Conservation (phyloP, 2,888 invertebrate species). For the Pammene fasciana region DNA sequence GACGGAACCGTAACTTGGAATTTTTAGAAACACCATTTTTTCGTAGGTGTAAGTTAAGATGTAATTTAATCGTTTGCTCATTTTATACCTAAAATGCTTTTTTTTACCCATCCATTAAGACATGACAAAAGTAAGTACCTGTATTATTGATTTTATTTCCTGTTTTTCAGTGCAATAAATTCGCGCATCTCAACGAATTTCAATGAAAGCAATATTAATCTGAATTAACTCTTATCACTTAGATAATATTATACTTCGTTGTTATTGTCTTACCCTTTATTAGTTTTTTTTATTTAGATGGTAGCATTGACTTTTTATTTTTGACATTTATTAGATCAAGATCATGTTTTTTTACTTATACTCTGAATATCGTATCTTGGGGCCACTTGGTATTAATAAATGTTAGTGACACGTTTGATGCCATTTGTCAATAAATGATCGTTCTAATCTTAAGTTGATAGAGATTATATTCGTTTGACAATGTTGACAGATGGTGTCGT, state of each 20-base stretch:
- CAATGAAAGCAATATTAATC: conserved; percentile 71
- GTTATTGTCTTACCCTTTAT: conserved; percentile 31
- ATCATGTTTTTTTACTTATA: conserved; percentile 45
- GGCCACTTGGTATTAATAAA: conserved; percentile 54
- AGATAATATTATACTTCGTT: conserved; percentile 26
- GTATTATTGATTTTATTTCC: conserved; percentile 44
- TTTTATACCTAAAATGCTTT: conserved; percentile 50
- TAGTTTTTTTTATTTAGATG: conserved; percentile 40
- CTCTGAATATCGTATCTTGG: conserved; percentile 67
- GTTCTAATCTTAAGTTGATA: conserved; percentile 2
- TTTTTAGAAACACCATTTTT: conserved; percentile 43
- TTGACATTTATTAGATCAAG: conserved; percentile 39
- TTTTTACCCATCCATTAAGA: conserved; percentile 72
- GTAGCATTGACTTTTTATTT: conserved; percentile 20
- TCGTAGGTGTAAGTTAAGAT: conserved; percentile 43
- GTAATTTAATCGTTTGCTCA: conserved; percentile 56
- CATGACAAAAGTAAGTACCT: conserved; percentile 62
- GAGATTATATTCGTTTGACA: conserved; percentile 18
- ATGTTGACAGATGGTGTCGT: conserved; percentile 31
- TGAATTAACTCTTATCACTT: conserved; percentile 44
- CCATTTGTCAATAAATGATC: conserved; percentile 31
- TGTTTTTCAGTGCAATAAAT: conserved; percentile 45
- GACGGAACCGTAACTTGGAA: conserved; percentile 37
- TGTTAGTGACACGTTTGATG: conserved; percentile 45
- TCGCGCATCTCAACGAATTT: conserved; percentile 68